Percentiles rank a stretch among this genome's conserved stretches.
These are phyloP conservation scores for Drosophila hawaiiensis DNA, from an alignment of 2,888 invertebrate genomes.

Conservation along the genomic window DNA sequence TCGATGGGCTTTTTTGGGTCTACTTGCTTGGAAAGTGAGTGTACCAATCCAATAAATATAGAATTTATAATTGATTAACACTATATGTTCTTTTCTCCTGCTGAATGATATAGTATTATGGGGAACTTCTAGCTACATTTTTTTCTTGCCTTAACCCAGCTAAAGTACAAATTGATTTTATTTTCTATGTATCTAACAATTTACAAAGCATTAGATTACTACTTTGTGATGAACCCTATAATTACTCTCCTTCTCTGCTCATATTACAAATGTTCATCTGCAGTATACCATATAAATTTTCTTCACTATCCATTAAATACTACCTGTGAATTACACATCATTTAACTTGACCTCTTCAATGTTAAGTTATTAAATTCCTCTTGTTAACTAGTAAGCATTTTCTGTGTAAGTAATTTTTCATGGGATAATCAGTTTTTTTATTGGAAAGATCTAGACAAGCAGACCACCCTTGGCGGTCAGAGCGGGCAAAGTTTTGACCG, in stretches of 20 bases:
- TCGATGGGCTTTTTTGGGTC: no score
- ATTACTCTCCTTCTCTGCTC: not conserved
- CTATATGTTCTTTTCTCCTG: not conserved
- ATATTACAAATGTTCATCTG: not conserved
- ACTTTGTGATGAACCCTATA: not conserved
- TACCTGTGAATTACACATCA: not conserved
- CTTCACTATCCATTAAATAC: not conserved
- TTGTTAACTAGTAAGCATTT: not conserved
- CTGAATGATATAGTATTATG: not conserved
- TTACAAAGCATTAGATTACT: not conserved
- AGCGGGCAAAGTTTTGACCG: constrained; percentile 73
- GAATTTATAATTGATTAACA: not conserved
- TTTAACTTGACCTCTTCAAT: not conserved
- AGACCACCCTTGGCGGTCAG: constrained; percentile 75
- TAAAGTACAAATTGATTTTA: not conserved
- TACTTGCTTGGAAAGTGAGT: not conserved
- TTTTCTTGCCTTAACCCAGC: not conserved
- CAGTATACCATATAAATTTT: not conserved
- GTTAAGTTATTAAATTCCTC: not conserved
- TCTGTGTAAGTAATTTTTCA: constrained; percentile 9
- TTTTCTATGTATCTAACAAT: not conserved
- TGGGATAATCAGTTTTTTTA: constrained; percentile 28
- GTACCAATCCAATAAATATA: not conserved
- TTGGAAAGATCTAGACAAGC: constrained; percentile 62
- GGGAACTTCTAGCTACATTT: not conserved